These are phyloP conservation scores for Diabrotica virgifera DNA, from an alignment of 1,140 invertebrate species.

Conservation along the genomic window DNA sequence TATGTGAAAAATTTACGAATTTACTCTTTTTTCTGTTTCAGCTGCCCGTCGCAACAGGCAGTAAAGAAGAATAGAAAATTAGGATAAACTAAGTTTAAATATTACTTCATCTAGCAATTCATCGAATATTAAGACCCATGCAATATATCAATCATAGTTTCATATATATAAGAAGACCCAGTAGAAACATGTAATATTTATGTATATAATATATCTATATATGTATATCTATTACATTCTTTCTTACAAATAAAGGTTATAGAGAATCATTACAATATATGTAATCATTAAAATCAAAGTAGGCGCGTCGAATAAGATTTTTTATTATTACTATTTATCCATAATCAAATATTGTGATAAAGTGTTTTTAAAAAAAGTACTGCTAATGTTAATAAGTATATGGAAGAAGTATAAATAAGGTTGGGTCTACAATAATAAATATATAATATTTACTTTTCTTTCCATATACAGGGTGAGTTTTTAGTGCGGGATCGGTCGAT, in stretches of 20 bases:
- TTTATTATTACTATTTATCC: not conserved
- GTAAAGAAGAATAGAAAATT: conserved; percentile 27
- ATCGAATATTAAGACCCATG: conserved; percentile 17
- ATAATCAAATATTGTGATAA: not conserved
- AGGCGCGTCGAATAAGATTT: not conserved
- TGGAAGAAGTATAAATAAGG: not conserved
- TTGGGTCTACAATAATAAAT: not conserved
- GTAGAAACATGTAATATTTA: conserved; percentile 4
- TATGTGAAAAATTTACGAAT: not conserved
- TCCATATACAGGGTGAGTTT: no score
- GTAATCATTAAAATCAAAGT: conserved; percentile 1
- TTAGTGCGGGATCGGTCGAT: no score
- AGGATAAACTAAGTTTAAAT: conserved; percentile 35
- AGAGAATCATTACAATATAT: not conserved
- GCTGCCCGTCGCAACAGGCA: conserved; percentile 39
- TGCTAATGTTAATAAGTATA: not conserved
- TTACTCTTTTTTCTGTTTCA: conserved; percentile 27
- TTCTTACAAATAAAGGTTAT: conserved; percentile 12
- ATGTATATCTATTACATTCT: not conserved
- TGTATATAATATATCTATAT: conserved; percentile 5
- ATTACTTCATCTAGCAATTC: conserved; percentile 28
- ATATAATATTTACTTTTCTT: no score
- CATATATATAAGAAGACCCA: not conserved
- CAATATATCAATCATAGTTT: conserved; percentile 19
- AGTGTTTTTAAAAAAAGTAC: not conserved